These are phyloP conservation scores for Drosophila grimshawi DNA, from an alignment of 1,140 invertebrate species.

Conservation along the genomic window DNA sequence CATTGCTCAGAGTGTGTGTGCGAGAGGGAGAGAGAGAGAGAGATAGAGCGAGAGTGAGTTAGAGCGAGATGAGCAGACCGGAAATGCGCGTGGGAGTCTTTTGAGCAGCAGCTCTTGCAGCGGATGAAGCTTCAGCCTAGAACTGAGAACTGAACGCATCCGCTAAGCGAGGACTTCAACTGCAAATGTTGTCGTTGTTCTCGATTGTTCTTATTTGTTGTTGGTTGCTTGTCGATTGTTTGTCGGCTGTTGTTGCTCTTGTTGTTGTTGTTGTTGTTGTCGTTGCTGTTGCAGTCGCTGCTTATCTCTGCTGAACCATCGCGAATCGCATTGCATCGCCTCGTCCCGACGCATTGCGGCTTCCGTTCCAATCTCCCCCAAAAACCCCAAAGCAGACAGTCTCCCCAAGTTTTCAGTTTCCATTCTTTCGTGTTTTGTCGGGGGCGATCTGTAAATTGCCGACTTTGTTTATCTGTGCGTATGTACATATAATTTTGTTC, in stretches of 20 bases:
- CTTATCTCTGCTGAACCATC: conserved; percentile 57
- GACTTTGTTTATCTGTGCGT: conserved; percentile 8
- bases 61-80: conserved; percentile 25
- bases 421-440: conserved; percentile 33
- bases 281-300: not conserved
- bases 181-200: conserved; percentile 26
- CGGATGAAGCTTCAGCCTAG: conserved; percentile 19
- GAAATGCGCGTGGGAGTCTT: conserved; percentile 71
- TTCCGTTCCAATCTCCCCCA: conserved; percentile 59
- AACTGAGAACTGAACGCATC: conserved; percentile 16
- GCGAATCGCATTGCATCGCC: conserved; percentile 44
- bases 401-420: not conserved
- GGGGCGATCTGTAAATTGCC: conserved; percentile 61
- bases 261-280: no score
- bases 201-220: conserved; percentile 1
- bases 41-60: not conserved
- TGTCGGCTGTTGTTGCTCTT: conserved; percentile 6
- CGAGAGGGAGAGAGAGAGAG: not conserved
- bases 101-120: conserved; percentile 25
- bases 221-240: not conserved
- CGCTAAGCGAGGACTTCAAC: conserved; percentile 29
- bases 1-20: not conserved
- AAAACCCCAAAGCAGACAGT: not conserved
- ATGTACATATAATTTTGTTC: not conserved
- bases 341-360: conserved; percentile 35